Evolutionary conservation across 1,140 invertebrate genomes (phyloP), one percentile per base, ranked within the genome.

Genomic region (Conus ventricosus): DNA sequence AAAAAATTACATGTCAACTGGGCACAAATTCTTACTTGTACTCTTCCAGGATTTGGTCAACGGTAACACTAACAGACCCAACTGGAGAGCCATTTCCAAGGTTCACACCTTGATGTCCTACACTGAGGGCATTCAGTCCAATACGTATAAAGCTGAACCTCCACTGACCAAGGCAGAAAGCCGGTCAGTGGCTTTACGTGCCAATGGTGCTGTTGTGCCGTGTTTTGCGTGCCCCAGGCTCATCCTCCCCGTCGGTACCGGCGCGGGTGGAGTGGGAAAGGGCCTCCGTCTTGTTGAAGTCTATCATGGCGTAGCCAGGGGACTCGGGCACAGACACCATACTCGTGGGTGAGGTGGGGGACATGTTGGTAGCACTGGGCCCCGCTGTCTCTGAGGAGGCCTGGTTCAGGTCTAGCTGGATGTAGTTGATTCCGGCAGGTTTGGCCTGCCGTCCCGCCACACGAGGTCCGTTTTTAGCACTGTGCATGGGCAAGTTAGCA

Each of bases 271-370:
- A 93, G 89, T 94, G 95, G 3, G 94, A 95, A n/a, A 99, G 95
- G 23, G 98, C 98, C 55, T 97, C 97, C 2, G 98, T 99, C 95
- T 97, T 98, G 92, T 98, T 97, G 94, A 99, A 99, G 95, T 99
- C 98, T 88, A 99, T 99, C 0, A 97, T 98, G 15, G 97, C 98
- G 93, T 99, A 99, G 81, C 97, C 86, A 8, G 93, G 92, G 13
- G 93, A 94, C 57, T 92, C 92, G 25, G 93, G 91, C 51, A 93
- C 80, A 25, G 92, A 90, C 23, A 85, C 83, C 51, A 89, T 88
- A 67, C 96, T 96, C 6, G 95, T 96, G 0, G 96, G 96, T 83
- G 96, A 96, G 15, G 96, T 96, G 8, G 96, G 96, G 7, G 96
- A 95, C 15, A 94, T 88, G 5, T 91, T 87, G 17, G 90, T 89